Evolutionary conservation across 2,113 vertebrate species (phyloP).

Genomic region (Embiotoca jacksoni): DNA sequence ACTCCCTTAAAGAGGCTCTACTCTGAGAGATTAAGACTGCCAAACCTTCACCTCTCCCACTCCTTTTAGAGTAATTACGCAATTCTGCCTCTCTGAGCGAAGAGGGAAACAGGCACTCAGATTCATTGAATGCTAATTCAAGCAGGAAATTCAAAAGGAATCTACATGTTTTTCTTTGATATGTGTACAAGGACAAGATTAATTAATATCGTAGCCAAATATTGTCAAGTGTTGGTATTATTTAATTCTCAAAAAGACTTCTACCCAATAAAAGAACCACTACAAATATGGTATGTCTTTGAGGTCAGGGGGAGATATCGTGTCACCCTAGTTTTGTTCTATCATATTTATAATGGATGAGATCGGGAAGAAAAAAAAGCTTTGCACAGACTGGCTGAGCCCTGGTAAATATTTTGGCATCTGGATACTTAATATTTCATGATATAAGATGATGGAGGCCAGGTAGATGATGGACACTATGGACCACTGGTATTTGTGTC

Average conservation of each 20-base stretch:
- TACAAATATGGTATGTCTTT: slow-evolving; percentile 58
- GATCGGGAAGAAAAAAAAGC: slow-evolving; percentile 48
- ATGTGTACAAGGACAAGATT: slow-evolving; percentile 47
- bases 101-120: slow-evolving; percentile 61
- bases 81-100: slow-evolving; percentile 68
- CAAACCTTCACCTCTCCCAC: slow-evolving; percentile 75
- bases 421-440: slow-evolving; percentile 81
- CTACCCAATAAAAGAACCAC: slow-evolving; percentile 27
- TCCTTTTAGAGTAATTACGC: slow-evolving; percentile 82
- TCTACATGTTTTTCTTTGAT: slow-evolving; percentile 66
- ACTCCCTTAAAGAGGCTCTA: slow-evolving; percentile 73
- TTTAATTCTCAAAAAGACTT: slow-evolving; percentile 33
- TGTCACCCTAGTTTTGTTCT: slow-evolving; percentile 75
- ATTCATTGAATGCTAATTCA: slow-evolving; percentile 78
- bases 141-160: slow-evolving; percentile 67
- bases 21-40: slow-evolving; percentile 81
- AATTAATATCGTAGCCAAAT: slow-evolving; percentile 59
- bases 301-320: slow-evolving; percentile 71
- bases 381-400: slow-evolving; percentile 53
- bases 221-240: slow-evolving; percentile 39
- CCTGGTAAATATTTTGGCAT: slow-evolving; percentile 82
- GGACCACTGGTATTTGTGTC: slow-evolving; percentile 66
- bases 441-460: slow-evolving; percentile 65
- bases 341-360: slow-evolving; percentile 78
- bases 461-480: slow-evolving; percentile 74